Conservation (phyloP, 2,888 invertebrate species). For the Chloroclysta siterata region DNA sequence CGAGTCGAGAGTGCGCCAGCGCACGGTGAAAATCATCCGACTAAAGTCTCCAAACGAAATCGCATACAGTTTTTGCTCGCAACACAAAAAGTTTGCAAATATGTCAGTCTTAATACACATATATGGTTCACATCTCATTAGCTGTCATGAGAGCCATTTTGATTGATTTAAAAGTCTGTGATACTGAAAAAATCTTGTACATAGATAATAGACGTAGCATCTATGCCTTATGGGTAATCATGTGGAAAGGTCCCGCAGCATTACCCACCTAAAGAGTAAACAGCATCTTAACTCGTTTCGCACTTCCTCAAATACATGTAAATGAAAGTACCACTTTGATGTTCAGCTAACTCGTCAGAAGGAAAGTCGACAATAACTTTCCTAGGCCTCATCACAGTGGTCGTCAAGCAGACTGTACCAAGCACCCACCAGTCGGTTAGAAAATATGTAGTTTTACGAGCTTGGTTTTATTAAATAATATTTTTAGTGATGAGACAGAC, state of each 20-base stretch:
- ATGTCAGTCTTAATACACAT: neutral
- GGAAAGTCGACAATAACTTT: conserved; percentile 34
- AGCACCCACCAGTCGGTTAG: conserved; percentile 20
- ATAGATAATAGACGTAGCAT: neutral
- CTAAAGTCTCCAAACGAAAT: conserved; percentile 55
- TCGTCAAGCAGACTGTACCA: conserved; percentile 28
- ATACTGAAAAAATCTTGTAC: neutral
- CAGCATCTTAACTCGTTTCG: conserved; percentile 21
- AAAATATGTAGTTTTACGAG: conserved; percentile 31
- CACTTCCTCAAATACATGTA: conserved; percentile 27
- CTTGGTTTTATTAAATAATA: conserved; percentile 18
- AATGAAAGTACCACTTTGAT: conserved; percentile 30
- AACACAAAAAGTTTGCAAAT: conserved; percentile 13
- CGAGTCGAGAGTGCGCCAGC: conserved; percentile 41
- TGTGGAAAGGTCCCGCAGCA: neutral
- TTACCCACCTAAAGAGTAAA: conserved; percentile 8
- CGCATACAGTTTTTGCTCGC: conserved; percentile 38
- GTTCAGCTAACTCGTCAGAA: conserved; percentile 24
- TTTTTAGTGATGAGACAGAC: conserved; percentile 10
- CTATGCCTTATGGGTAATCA: neutral
- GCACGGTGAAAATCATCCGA: conserved; percentile 60
- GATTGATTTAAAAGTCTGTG: conserved; percentile 1
- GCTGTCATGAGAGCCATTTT: neutral
- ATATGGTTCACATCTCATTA: conserved; percentile 14
- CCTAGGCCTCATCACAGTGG: conserved; percentile 15